Base-by-base conservation (phyloP, 2,888 invertebrate genomes). In the Nemotelus nigrinus region DNA sequence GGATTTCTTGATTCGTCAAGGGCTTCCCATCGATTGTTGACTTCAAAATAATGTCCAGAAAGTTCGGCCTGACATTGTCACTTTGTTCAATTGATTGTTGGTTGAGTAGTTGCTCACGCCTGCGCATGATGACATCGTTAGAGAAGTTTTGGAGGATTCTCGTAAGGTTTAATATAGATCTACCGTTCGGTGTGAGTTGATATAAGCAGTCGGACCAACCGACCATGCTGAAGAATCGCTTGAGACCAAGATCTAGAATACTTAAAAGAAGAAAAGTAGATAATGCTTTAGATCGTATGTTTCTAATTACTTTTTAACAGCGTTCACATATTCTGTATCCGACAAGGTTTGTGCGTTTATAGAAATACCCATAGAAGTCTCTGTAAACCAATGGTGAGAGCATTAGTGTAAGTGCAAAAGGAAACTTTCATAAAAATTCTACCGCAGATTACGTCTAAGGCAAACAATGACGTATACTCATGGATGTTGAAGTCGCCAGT, bases 371-470 rank as follows among this genome's bases (percentile, higher is more conserved):
- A 76, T 76, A 8, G 76, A 76, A 10, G 76, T 58, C n/a, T 74
- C 74, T 74, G 57, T 25, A 25, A 25, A 25, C 25, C 25, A 25
- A 0, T 0, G 25, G 0, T 25, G 25, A 25, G 25, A 25, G 25
- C n/a, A 44, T 44, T 65, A 10, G 4, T 57, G 8, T 65, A 65
- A 43, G 6, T 10, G 2, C 39, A 64, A 43, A 10, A 25, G 10
- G 10, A 10, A 48, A 64, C 25, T 25, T 25, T 25, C 25, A 25
- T 25, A 25, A 7, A 7, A 25, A 6, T 47, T 79, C 80, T 83
- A 86, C 87, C 86, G 75, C 86, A 85, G 65, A 86, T 84, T 41
- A 86, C 83, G 77, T 87, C 87, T 58, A 87, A 81, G 1, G 86
- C 86, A n/a, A 87, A 87, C 71, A 88, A 85, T 63, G 84, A 84